Evolutionary conservation across 2,797 vertebrate species (phyloP), one percentile per base, ranked within the genome.

Genomic region (Micromesistius poutassou): DNA sequence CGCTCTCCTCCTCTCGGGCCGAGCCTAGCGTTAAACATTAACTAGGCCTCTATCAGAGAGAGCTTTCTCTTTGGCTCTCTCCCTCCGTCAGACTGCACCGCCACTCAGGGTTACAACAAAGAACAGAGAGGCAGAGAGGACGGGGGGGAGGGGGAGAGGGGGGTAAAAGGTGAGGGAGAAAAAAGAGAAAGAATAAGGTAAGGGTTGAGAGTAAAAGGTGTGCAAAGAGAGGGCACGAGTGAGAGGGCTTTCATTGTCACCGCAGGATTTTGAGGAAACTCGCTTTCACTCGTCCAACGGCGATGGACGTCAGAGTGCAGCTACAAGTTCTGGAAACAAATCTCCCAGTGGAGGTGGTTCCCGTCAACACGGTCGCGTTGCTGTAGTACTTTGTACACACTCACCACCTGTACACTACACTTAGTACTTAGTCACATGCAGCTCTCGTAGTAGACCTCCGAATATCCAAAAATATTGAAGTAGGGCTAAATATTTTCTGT

Each of bases 1-100:
- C 71, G 2, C 42, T 75, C 35, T 40, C 33, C 78, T 72, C 77
- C 50, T 33, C 30, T 78, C 83, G 86, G 75, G 86, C 91, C 82
- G 75, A 86, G 87, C 87, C 87, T 82, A 38, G 70, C 12, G 91
- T 94, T 94, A 94, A 91, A 87, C 90, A 94, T 94, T 94, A 94
- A 94, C 93, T 87, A 72, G 83, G 42, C 46, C 16, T 70, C 25
- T 80, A 33, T 72, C 78, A 81, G 84, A 80, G 85, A 68, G 50
- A 55, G 13, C 66, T 68, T 9, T 68, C 28, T 50, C 46, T 50
- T 4, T 50, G 12, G 9, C 50, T 55, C 50, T 73, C 72, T 66
- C 79, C 68, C 55, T 82, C 83, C 30, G 72, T 84, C 36, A 12
- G 68, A 70, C 76, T 72, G 87, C 89, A 90, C 87, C 90, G 92